These are phyloP conservation scores for Heliconius hermathena DNA, from an alignment of 1,140 invertebrate species.

Conservation along the genomic window DNA sequence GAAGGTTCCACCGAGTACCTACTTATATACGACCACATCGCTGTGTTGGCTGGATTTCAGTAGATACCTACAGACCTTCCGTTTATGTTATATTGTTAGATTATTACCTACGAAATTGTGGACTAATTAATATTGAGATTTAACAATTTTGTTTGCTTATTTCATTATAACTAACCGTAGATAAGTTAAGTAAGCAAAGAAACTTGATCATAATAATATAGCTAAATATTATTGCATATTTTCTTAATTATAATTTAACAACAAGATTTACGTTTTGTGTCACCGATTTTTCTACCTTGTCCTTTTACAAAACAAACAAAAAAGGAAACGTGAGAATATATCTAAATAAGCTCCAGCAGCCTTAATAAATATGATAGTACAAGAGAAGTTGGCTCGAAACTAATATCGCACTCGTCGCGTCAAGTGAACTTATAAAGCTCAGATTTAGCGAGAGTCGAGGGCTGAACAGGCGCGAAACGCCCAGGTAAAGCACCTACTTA, in stretches of 20 bases:
- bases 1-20: slow-evolving; percentile 44
- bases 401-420: slow-evolving; percentile 79
- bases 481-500: slow-evolving; percentile 80
- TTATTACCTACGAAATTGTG: background rate
- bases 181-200: background rate
- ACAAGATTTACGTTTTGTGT: background rate
- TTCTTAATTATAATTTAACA: too few relatives aligned
- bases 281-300: background rate
- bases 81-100: background rate
- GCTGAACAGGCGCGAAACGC: slow-evolving; percentile 75
- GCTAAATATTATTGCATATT: too few relatives aligned
- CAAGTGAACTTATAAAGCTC: slow-evolving; percentile 81
- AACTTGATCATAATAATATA: too few relatives aligned
- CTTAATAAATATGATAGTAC: slow-evolving; percentile 80
- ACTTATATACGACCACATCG: background rate
- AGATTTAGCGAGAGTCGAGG: slow-evolving; percentile 78
- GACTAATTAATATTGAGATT: background rate
- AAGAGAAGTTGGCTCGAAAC: slow-evolving; percentile 76
- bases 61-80: background rate
- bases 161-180: background rate
- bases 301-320: background rate
- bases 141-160: background rate
- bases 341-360: slow-evolving; percentile 41
- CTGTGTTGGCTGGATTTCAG: background rate
- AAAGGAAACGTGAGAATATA: slow-evolving; percentile 1